Conservation (phyloP, 2,113 vertebrate species). For the Daboia siamensis region DNA sequence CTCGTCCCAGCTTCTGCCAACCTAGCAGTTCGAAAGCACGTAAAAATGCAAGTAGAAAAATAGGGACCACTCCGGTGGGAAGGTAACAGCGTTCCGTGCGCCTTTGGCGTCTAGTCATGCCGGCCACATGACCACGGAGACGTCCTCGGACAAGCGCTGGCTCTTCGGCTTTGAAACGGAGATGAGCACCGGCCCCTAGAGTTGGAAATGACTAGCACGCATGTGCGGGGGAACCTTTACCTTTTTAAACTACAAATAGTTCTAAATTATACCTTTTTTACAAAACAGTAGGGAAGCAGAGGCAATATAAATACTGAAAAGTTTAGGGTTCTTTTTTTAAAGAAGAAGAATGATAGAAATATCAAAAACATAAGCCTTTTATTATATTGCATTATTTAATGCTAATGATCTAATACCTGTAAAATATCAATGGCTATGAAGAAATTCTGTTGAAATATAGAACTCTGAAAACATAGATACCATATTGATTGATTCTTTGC, state of each 20-base stretch:
- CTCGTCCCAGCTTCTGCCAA: too few relatives aligned
- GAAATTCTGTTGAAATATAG: conserved; percentile 56
- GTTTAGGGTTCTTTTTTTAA: conserved; percentile 59
- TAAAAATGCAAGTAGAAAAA: too few relatives aligned
- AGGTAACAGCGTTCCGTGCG: too few relatives aligned
- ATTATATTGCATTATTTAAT: conserved; percentile 76
- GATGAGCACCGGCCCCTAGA: too few relatives aligned
- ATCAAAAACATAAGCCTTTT: conserved; percentile 65
- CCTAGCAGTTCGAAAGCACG: too few relatives aligned
- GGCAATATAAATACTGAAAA: conserved; percentile 63
- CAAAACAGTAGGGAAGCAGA: conserved; percentile 47
- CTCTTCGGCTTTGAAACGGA: too few relatives aligned
- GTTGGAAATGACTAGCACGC: too few relatives aligned
- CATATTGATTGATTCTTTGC: not conserved
- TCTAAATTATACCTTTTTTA: conserved; percentile 24
- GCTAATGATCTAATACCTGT: conserved; percentile 45
- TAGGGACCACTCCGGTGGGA: too few relatives aligned
- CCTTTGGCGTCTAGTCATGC: too few relatives aligned
- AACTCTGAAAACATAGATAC: not conserved
- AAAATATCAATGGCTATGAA: conserved; percentile 38
- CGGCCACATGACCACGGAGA: too few relatives aligned
- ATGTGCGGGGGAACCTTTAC: too few relatives aligned
- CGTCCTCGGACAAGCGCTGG: too few relatives aligned
- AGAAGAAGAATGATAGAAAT: conserved; percentile 59
- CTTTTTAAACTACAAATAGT: not conserved